A percentile compares a stretch with the other conserved stretches of the same genome.
Conservation (phyloP, 30 jellyfish, hydroid and myxozoan genomes). For the Pseudorhiza aurosa region DNA sequence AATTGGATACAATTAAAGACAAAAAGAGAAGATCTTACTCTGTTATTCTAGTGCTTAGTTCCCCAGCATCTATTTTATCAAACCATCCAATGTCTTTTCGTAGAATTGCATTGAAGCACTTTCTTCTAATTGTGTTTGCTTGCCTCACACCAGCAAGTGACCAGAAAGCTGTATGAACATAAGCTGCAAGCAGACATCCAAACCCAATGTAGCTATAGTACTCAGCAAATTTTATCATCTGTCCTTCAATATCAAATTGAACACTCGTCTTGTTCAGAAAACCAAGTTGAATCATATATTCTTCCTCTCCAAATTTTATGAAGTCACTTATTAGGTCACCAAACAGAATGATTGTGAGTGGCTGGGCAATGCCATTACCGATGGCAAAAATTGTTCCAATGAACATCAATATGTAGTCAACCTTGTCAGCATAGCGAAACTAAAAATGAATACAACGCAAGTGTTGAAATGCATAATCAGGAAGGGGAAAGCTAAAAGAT, state of each 20-base stretch:
- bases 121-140: slow-evolving; percentile 58
- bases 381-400: slow-evolving; percentile 81
- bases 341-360: slow-evolving; percentile 77
- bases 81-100: slow-evolving; percentile 90
- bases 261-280: neutral
- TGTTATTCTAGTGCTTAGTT: slow-evolving; percentile 71
- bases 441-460: neutral
- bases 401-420: slow-evolving; percentile 56
- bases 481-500: too few relatives aligned
- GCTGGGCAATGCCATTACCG: slow-evolving; percentile 93
- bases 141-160: slow-evolving; percentile 82
- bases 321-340: slow-evolving; percentile 87
- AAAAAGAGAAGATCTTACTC: too few relatives aligned
- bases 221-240: slow-evolving; percentile 80
- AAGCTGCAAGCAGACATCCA: slow-evolving; percentile 64
- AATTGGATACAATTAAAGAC: too few relatives aligned
- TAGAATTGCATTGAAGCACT: slow-evolving; percentile 55
- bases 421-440: slow-evolving; percentile 78
- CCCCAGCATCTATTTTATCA: slow-evolving; percentile 83
- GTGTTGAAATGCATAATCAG: neutral
- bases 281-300: neutral
- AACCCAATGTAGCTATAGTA: slow-evolving; percentile 58
- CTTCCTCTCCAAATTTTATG: slow-evolving; percentile 34
- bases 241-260: slow-evolving; percentile 59
- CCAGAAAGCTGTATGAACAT: slow-evolving; percentile 85